Evolutionary conservation across 2,113 vertebrate species (phyloP).

Genomic region (Microcebus griseorufus): DNA sequence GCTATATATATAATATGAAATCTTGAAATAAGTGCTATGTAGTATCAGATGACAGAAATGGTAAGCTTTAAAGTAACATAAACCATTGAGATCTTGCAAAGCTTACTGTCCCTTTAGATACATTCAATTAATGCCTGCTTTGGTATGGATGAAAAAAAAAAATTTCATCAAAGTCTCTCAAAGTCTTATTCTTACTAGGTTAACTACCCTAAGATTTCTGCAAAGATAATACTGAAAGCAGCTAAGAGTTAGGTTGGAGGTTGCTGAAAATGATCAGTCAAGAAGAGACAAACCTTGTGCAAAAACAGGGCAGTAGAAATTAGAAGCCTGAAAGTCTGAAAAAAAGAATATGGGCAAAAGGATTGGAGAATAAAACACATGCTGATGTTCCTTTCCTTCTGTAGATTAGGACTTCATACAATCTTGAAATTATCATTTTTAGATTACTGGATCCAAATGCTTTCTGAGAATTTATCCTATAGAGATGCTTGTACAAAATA

Average conservation of each 20-base stretch:
- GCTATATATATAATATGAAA: background rate
- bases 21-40: slow-evolving; percentile 33
- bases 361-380: background rate
- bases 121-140: background rate
- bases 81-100: background rate
- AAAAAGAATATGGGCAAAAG: slow-evolving; percentile 36
- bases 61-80: slow-evolving; percentile 29
- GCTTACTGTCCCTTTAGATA: background rate
- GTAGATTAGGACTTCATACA: background rate
- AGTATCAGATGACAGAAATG: slow-evolving; percentile 20
- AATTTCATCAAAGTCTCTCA: background rate
- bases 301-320: slow-evolving; percentile 33
- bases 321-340: slow-evolving; percentile 1
- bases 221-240: slow-evolving; percentile 40
- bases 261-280: slow-evolving; percentile 1
- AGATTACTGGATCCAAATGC: background rate
- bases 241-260: slow-evolving; percentile 43
- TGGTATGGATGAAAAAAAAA: background rate
- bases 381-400: background rate
- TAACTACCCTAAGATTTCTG: background rate
- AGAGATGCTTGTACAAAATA: background rate
- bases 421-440: slow-evolving; percentile 3
- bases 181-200: background rate
- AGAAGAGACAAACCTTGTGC: slow-evolving; percentile 41
- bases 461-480: background rate